Evolutionary conservation across 2,888 invertebrate genomes (phyloP), one percentile per base, ranked within the genome.

Genomic region (Apomyelois bistriatella): DNA sequence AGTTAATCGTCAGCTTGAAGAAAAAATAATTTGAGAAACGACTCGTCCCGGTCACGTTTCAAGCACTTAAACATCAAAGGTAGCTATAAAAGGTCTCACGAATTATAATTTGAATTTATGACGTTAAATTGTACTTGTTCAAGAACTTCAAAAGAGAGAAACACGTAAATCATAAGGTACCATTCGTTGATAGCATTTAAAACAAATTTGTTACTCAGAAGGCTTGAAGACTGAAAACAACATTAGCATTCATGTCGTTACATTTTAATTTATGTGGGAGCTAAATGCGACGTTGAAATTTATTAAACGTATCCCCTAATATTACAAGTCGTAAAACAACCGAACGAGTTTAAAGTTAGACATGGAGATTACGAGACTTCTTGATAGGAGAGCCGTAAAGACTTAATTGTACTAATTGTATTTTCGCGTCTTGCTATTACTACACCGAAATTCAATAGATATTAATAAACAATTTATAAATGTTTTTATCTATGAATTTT

Each of bases 181-280:
- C 57, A 57, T 62, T 62, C 55, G 58, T 61, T 62, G 65, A 61
- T 65, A 63, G 61, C 59, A 64, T 69, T 67, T 62, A 62, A 64
- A 66, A 61, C 64, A 65, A 70, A 70, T 73, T 68, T 61, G 65
- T 65, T 61, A 60, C 59, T 64, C 60, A 62, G 69, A 70, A 62
- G 61, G 64, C 60, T 62, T 61, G 58, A 66, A 62, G 58, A 60
- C 64, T 59, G 62, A 61, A 61, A 64, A 66, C 62, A 66, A 59
- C 67, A 70, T 76, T 71, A 71, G 66, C 64, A 69, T 72, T 67
- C 70, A 69, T 70, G 70, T 70, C 74, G 69, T 72, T 72, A 68
- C 67, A 58, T 67, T 72, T 74, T 72, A 74, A 76, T 76, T 74
- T 74, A 76, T 70, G 68, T 70, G 58, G 57, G 58, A 59, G 64